phyloP scores from a whole-genome alignment of 2,113 vertebrate genomes.

The Poeciliopsis turrubarensis region DNA sequence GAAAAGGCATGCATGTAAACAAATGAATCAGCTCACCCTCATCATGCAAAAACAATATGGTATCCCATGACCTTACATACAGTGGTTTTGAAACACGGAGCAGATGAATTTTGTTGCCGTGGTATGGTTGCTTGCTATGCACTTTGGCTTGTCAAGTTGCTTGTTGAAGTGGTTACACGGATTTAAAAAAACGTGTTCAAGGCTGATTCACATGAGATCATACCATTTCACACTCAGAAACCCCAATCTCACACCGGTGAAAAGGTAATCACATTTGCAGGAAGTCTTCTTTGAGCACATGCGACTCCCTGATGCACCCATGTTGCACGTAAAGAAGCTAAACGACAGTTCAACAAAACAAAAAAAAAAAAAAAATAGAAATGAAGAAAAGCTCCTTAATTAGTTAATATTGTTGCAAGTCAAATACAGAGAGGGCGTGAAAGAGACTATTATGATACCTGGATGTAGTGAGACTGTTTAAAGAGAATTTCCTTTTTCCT shows the following conservation, averaged over 20 bases:
- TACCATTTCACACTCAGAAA: constrained; percentile 61
- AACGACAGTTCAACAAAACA: constrained; percentile 46
- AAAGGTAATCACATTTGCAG: constrained; percentile 69
- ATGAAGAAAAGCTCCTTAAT: constrained; percentile 44
- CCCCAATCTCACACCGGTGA: constrained; percentile 61
- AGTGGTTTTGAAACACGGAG: constrained; percentile 46
- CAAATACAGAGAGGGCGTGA: constrained; percentile 49
- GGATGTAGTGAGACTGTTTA: constrained; percentile 44
- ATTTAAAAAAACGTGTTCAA: constrained; percentile 46
- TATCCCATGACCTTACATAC: constrained; percentile 45
- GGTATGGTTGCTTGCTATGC: constrained; percentile 57
- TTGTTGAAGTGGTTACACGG: constrained; percentile 45
- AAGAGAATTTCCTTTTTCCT: constrained; percentile 40
- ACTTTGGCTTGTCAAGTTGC: constrained; percentile 61
- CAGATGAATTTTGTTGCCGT: constrained; percentile 27
- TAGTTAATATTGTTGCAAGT: constrained; percentile 54
- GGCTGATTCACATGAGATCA: constrained; percentile 61
- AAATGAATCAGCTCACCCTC: constrained; percentile 36
- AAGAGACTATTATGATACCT: constrained; percentile 45
- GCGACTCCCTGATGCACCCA: constrained; percentile 41
- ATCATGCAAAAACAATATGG: constrained; percentile 51
- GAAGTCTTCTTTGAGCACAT: constrained; percentile 51
- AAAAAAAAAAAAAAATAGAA: constrained; percentile 40
- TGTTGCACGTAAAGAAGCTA: constrained; percentile 61
- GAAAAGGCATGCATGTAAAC: constrained; percentile 27